Conservation (phyloP, 1,140 invertebrate genomes). For the Magallana ariakensis region DNA sequence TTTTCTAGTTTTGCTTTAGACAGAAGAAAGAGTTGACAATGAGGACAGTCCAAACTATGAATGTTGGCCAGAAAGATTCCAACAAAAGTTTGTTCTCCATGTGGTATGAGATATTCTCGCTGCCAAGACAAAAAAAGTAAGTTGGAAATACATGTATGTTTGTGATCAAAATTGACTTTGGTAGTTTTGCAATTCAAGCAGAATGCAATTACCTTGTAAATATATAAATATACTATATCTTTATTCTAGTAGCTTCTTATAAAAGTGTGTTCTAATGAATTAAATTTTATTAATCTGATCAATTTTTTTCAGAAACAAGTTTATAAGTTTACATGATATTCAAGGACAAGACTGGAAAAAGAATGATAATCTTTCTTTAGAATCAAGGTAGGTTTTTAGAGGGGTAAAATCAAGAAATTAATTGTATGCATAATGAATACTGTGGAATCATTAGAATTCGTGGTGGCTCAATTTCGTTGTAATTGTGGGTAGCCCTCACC, state of each 20-base stretch:
- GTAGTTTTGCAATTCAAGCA: background rate
- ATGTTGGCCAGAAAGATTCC: slow-evolving; percentile 91
- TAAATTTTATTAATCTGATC: too few relatives aligned
- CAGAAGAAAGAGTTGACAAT: slow-evolving; percentile 82
- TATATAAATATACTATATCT: background rate
- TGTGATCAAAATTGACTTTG: too few relatives aligned
- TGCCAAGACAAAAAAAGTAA: slow-evolving; percentile 77
- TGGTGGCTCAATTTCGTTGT: too few relatives aligned
- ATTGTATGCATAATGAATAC: too few relatives aligned
- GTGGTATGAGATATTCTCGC: slow-evolving; percentile 90
- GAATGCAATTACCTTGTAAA: background rate
- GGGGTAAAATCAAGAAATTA: too few relatives aligned
- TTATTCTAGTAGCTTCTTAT: too few relatives aligned
- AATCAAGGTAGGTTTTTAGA: background rate
- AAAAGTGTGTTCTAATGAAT: background rate
- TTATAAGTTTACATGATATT: slow-evolving; percentile 64
- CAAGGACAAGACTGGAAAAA: slow-evolving; percentile 56
- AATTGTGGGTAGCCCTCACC: too few relatives aligned
- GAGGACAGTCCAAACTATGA: slow-evolving; percentile 85
- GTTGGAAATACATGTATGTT: background rate
- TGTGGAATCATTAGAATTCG: too few relatives aligned
- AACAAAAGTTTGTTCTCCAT: slow-evolving; percentile 91
- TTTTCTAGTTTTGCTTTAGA: slow-evolving; percentile 83
- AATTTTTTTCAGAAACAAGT: slow-evolving; percentile 60
- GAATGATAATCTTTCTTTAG: slow-evolving; percentile 1